A percentile compares a stretch with the other conserved stretches of the same genome.
Evolutionary conservation across 1,140 invertebrate genomes (phyloP).

Genomic region (Drosophila ambigua): DNA sequence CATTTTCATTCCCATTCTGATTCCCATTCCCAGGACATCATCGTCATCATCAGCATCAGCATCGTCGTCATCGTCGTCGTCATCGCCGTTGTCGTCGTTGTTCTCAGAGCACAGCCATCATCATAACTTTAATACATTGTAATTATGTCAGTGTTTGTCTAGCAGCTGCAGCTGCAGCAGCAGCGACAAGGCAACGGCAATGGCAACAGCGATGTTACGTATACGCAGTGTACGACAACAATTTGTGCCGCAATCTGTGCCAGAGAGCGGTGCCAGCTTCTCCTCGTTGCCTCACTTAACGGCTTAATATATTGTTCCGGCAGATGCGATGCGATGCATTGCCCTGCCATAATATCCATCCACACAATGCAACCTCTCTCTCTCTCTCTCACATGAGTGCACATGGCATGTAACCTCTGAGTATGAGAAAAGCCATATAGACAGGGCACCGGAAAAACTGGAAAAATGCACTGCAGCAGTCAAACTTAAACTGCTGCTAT

Average conservation of each 20-base stretch:
- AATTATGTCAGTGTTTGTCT: conserved; percentile 65
- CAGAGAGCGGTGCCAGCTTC: conserved; percentile 33
- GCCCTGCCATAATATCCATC: conserved; percentile 61
- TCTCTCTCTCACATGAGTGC: conserved; percentile 47
- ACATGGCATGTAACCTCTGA: conserved; percentile 33
- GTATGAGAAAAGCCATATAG: neutral
- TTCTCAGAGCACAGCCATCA: conserved; percentile 17
- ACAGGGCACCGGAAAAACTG: neutral
- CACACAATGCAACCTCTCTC: conserved; percentile 15
- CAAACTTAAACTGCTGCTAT: no score
- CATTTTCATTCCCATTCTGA: conserved; percentile 22
- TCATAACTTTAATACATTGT: conserved; percentile 78
- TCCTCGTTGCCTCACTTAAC: conserved; percentile 71
- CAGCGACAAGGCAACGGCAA: neutral
- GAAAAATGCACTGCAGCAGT: no score
- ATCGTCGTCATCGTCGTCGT: conserved; percentile 11
- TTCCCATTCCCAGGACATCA: conserved; percentile 27
- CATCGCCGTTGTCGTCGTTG: conserved; percentile 18
- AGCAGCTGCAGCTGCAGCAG: conserved; percentile 10
- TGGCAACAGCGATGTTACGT: conserved; percentile 42
- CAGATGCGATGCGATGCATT: conserved; percentile 49
- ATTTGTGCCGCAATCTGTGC: conserved; percentile 70
- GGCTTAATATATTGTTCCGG: conserved; percentile 80
- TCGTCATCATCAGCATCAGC: conserved; percentile 15
- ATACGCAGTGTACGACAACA: conserved; percentile 68